These are phyloP conservation scores for Glossosoma conforme DNA, from an alignment of 1,140 invertebrate genomes.

Conservation along the genomic window DNA sequence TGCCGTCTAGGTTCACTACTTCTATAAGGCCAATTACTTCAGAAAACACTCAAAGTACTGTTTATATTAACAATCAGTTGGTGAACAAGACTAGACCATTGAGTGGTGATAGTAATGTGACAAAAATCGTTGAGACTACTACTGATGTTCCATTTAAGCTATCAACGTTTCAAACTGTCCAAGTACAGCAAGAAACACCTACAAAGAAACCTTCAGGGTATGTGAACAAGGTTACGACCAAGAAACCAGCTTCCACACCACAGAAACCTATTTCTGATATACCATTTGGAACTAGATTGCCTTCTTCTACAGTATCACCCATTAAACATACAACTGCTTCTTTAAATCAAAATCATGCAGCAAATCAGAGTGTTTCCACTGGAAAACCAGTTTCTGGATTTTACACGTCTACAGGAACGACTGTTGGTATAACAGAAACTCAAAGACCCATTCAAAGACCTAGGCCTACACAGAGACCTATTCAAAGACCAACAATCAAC, in stretches of 20 bases:
- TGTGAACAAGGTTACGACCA: conserved; percentile 36
- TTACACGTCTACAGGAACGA: too few relatives aligned
- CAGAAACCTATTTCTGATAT: conserved; percentile 6
- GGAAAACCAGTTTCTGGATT: too few relatives aligned
- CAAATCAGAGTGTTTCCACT: too few relatives aligned
- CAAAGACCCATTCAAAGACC: conserved; percentile 25
- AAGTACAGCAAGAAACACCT: conserved; percentile 35
- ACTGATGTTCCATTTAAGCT: conserved; percentile 46
- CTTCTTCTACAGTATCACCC: conserved; percentile 37
- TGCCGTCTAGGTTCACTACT: conserved; percentile 15
- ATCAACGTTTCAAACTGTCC: conserved; percentile 51
- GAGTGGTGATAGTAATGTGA: conserved; percentile 32
- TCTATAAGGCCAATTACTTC: conserved; percentile 31
- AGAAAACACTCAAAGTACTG: conserved; percentile 16
- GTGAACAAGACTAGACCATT: conserved; percentile 23
- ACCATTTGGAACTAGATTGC: conserved; percentile 28
- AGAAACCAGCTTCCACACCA: conserved; percentile 38
- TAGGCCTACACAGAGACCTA: conserved; percentile 34
- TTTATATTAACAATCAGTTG: conserved; percentile 29
- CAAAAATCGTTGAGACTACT: conserved; percentile 25
- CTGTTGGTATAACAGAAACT: conserved; percentile 27
- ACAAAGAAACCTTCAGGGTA: conserved; percentile 32
- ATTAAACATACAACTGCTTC: conserved; percentile 39
- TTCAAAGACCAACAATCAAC: conserved; percentile 38
- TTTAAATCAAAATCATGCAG: too few relatives aligned